Conservation (phyloP, 2,888 invertebrate species). For the Cistogaster globosa region DNA sequence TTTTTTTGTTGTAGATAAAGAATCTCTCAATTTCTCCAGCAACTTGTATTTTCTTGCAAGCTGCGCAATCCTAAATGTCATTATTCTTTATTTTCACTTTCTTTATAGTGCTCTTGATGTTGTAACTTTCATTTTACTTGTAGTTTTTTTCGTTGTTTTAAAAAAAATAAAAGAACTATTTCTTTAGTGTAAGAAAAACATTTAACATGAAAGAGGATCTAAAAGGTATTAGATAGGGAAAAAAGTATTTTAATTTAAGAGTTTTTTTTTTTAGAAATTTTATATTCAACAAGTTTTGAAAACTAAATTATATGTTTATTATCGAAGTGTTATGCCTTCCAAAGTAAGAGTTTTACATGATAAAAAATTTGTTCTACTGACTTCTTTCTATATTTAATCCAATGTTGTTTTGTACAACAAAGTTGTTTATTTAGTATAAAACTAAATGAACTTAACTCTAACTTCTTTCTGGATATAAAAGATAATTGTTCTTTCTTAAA, state of each 20-base stretch:
- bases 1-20: neutral
- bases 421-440: too few species aligned
- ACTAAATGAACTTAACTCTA: too few species aligned
- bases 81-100: conserved; percentile 10
- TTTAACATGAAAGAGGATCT: neutral
- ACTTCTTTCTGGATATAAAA: too few species aligned
- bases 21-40: too few species aligned
- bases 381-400: too few species aligned
- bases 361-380: too few species aligned
- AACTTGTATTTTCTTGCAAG: neutral
- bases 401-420: too few species aligned
- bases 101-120: neutral
- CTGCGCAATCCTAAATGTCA: conserved; percentile 12
- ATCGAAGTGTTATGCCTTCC: too few species aligned
- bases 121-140: neutral
- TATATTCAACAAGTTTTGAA: neutral
- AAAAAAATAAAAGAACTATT: neutral
- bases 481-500: too few species aligned
- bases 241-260: neutral
- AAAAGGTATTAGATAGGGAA: neutral
- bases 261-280: neutral
- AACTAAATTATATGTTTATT: neutral
- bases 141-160: neutral
- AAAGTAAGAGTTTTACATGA: too few species aligned
- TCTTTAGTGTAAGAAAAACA: conserved; percentile 1